Percentiles rank a stretch among this genome's conserved stretches.
Evolutionary conservation across 2,888 invertebrate genomes (phyloP).

Genomic region (Sphinx pinastri): DNA sequence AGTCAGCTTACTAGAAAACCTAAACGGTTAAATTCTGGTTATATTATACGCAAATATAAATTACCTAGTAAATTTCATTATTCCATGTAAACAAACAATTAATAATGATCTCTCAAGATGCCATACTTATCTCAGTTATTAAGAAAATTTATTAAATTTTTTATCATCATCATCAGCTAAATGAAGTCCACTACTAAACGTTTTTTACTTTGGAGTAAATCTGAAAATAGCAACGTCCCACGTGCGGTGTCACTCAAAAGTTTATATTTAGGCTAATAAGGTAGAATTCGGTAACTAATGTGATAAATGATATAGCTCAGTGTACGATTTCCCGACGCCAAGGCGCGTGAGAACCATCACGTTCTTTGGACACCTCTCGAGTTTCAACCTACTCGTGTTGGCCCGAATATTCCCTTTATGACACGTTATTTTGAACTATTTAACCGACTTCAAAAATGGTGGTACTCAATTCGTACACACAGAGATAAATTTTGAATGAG

Average conservation of each 20-base stretch:
- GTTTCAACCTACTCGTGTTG: constrained; percentile 58
- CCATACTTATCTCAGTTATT: neutral
- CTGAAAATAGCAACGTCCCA: neutral
- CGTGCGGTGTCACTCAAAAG: constrained; percentile 13
- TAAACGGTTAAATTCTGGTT: no score
- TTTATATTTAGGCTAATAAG: constrained; percentile 39
- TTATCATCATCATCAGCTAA: no score
- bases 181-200: no score
- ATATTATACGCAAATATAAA: no score
- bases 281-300: constrained; percentile 61
- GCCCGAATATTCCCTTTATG: constrained; percentile 30
- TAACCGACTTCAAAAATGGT: neutral
- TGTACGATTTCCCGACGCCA: constrained; percentile 57
- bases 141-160: neutral
- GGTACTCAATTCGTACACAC: no score
- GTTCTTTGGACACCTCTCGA: constrained; percentile 58
- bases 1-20: no score
- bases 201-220: neutral
- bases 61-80: no score
- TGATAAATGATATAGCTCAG: constrained; percentile 70
- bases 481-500: no score
- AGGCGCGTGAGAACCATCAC: constrained; percentile 66
- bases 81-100: no score
- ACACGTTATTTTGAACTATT: neutral
- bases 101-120: no score